Evolutionary conservation across 2,888 invertebrate species (phyloP).

Genomic region (Teleogryllus oceanicus): DNA sequence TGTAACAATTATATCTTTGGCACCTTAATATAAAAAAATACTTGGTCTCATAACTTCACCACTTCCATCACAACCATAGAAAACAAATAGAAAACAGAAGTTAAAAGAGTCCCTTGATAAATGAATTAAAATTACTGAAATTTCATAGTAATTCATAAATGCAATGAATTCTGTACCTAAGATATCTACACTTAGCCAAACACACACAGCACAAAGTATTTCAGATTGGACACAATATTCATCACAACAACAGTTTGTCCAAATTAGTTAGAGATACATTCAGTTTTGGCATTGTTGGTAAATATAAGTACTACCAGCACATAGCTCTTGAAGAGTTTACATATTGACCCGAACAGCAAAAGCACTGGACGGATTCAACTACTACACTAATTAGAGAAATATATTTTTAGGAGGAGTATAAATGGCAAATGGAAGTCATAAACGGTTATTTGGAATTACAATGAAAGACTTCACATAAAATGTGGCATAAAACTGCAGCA

Average conservation of each 20-base stretch:
- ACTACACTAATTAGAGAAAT: constrained; percentile 23
- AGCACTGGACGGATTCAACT: constrained; percentile 29
- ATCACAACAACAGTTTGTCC: too few relatives aligned
- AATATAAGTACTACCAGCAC: too few relatives aligned
- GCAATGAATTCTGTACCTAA: not conserved
- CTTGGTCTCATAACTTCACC: constrained; percentile 24
- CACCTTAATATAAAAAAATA: constrained; percentile 30
- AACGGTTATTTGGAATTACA: not conserved
- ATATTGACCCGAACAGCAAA: constrained; percentile 29
- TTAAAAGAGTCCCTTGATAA: too few relatives aligned
- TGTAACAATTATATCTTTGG: constrained; percentile 26
- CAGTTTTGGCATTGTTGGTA: too few relatives aligned
- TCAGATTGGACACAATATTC: too few relatives aligned
- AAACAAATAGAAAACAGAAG: constrained; percentile 19
- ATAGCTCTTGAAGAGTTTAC: not conserved
- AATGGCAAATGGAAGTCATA: constrained; percentile 27
- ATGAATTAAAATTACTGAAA: too few relatives aligned
- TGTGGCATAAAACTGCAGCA: not conserved
- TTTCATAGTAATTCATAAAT: too few relatives aligned
- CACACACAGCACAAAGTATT: too few relatives aligned
- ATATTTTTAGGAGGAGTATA: not conserved
- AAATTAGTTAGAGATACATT: too few relatives aligned
- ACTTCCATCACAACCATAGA: constrained; percentile 20
- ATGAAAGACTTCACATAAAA: constrained; percentile 25
- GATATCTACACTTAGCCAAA: too few relatives aligned